Evolutionary conservation across 2,888 invertebrate species (phyloP), one percentile per base, ranked within the genome.

Genomic region (Scotopteryx bipunctaria): DNA sequence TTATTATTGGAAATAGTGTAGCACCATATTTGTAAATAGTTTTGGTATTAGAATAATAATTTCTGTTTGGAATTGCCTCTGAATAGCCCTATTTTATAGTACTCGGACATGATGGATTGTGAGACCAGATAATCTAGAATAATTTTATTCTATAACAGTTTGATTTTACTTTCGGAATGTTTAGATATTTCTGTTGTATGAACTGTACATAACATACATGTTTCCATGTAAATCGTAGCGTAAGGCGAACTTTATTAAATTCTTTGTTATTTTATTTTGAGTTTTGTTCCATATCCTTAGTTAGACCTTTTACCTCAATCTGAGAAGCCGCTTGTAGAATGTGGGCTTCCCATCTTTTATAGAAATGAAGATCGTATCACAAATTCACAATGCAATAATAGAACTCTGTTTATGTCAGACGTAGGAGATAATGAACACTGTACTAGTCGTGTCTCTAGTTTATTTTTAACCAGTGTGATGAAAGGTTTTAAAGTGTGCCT

Each of bases 161-260:
- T 2, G 17, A 33, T 23, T 57, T 59, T 62, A 57, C 43, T 48
- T 61, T 61, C 41, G 55, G 32, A 57, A 50, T 57, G 52, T 60
- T 57, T 59, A n/a, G n/a, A n/a, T 56, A 42, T 50, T 27, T 66
- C 67, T 78, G 69, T 73, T 79, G 71, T 72, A 69, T 69, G 69
- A 66, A 66, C 62, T 61, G 61, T 81, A 71, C 69, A 75, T 75
- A 76, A 70, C 60, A 61, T 64, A 66, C 62, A 49, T 65, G 59
- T 60, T 76, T 73, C 41, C 76, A 78, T 78, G 68, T 78, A 79
- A 73, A 80, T 75, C 70, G 79, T 71, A 69, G 69, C 73, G 67
- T 81, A 86, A 83, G 80, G 75, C 68, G 67, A 70, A 83, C 73
- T 83, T 86, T 82, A 86, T 85, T 86, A 86, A 86, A 87, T 83